Percentiles rank a stretch among this genome's conserved stretches.
phyloP scores from a whole-genome alignment of 2,888 invertebrate species.

The Agonum fuliginosum region DNA sequence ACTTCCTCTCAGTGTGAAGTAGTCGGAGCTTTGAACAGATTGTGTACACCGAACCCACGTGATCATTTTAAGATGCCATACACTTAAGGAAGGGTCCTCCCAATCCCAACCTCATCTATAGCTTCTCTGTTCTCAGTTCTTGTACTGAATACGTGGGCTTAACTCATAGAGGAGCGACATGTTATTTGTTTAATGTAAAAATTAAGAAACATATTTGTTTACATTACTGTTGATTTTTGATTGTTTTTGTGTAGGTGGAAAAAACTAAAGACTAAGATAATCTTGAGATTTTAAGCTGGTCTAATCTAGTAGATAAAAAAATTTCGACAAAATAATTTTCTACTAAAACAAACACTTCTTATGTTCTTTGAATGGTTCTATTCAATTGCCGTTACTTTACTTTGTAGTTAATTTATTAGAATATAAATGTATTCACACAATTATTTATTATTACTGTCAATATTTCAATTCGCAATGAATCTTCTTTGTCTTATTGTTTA shows the following conservation, averaged over 20 bases:
- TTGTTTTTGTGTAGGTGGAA: slow-evolving; percentile 27
- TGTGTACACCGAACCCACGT: slow-evolving; percentile 37
- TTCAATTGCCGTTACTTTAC: too few species aligned
- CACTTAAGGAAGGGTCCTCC: slow-evolving; percentile 15
- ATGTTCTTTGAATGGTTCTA: too few species aligned
- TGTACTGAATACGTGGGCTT: slow-evolving; percentile 30
- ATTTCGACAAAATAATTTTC: neutral
- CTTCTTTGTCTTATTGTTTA: too few species aligned
- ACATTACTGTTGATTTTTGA: slow-evolving; percentile 48
- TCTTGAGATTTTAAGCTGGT: slow-evolving; percentile 7
- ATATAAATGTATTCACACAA: too few species aligned
- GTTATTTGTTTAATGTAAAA: slow-evolving; percentile 44
- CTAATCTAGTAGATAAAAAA: neutral
- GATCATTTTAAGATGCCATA: slow-evolving; percentile 1
- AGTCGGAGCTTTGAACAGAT: slow-evolving; percentile 49
- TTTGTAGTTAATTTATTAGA: too few species aligned
- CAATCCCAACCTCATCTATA: slow-evolving; percentile 9
- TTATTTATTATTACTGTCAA: too few species aligned
- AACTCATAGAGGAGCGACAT: neutral
- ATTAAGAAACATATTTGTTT: slow-evolving; percentile 46
- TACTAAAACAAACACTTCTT: too few species aligned
- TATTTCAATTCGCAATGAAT: too few species aligned
- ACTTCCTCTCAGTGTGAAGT: slow-evolving; percentile 5
- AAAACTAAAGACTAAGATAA: slow-evolving; percentile 7
- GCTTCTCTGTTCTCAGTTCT: slow-evolving; percentile 9